Base-by-base conservation (phyloP, 1,140 invertebrate genomes). In the Elymnias hypermnestra region DNA sequence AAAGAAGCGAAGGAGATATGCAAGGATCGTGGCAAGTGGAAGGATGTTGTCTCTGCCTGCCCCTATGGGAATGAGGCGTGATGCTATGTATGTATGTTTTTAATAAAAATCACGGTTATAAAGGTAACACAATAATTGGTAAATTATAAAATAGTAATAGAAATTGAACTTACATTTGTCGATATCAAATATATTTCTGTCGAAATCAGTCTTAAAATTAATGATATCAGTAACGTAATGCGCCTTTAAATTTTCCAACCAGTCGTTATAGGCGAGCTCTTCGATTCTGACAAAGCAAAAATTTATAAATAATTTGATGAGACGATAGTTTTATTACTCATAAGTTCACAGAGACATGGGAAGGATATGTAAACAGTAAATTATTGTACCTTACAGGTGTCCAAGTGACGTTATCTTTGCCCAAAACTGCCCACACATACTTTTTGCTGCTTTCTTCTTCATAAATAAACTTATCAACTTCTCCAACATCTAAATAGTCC, bases 351-450 rank as follows among this genome's bases (percentile, higher is more conserved):
- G n/a, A n/a, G n/a, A n/a, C n/a, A n/a, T n/a, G n/a, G n/a, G n/a
- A n/a, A n/a, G n/a, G n/a, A n/a, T n/a, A n/a, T n/a, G n/a, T n/a
- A n/a, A n/a, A n/a, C n/a, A n/a, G n/a, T n/a, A n/a, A n/a, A n/a
- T n/a, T n/a, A n/a, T n/a, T n/a, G n/a, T 56, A 72, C 65, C 49
- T 69, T 15, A 64, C 37, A 6, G 69, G 69, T 19, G 53, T 54
- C 63, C 63, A 68, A 3, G 33, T 14, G n/a, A 45, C 19, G 19
- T 18, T 28, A 6, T 46, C 18, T 2, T 21, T 9, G 13, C 53
- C 48, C 31, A 59, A 64, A 10, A n/a, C 31, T 0, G 59, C 61
- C 59, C 60, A 69, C n/a, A 53, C 33, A 55, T 17, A 52, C 12
- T 18, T 51, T 40, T 22, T 31, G 1, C 19, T 25, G 7, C 38